Base-by-base conservation (phyloP, 2,888 invertebrate species). In the Netelia fuscicornis region DNA sequence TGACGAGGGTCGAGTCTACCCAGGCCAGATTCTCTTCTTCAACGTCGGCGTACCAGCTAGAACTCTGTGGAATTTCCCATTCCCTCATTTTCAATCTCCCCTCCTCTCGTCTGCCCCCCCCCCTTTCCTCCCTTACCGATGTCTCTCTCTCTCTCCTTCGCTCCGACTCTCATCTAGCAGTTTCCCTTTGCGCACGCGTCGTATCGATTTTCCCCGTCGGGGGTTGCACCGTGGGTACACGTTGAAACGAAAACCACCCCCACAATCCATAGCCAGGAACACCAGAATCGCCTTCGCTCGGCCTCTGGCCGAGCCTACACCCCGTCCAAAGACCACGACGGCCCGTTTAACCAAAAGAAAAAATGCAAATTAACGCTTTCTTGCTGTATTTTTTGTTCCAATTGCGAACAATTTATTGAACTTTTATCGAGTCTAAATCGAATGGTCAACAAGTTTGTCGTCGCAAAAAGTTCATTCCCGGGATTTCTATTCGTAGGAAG, bases 151-250 rank as follows among this genome's bases (percentile, higher is more conserved):
- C 1, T 42, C 42, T 37, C 42, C 1, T 1, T 20, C 20, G 1
- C 20, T 20, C 20, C 20, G 58, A 10, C 58, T n/a, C 37, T 42
- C 54, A 11, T 30, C n/a, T 25, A 23, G 25, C 20, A 23, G 54
- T 17, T 52, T 23, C 52, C 48, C 52, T 72, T 23, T 86, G 89
- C 91, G 92, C 92, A 88, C 88, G 90, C 92, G 92, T 89, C 88
- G 81, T 89, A 92, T 92, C 89, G 92, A 92, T 92, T 91, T 91
- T 89, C 86, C 75, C 8, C 52, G 62, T 30, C 60, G 62, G 64
- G 74, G 64, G 60, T 56, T 74, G 68, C 67, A 64, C 58, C 74
- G 71, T 85, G 78, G 58, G 30, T 37, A 25, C 77, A 13, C 44
- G 37, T n/a, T 23, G n/a, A 13, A 58, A 76, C 20, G n/a, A 44